Base-by-base conservation (phyloP, 2,113 vertebrate genomes). In the Nematolebias whitei region DNA sequence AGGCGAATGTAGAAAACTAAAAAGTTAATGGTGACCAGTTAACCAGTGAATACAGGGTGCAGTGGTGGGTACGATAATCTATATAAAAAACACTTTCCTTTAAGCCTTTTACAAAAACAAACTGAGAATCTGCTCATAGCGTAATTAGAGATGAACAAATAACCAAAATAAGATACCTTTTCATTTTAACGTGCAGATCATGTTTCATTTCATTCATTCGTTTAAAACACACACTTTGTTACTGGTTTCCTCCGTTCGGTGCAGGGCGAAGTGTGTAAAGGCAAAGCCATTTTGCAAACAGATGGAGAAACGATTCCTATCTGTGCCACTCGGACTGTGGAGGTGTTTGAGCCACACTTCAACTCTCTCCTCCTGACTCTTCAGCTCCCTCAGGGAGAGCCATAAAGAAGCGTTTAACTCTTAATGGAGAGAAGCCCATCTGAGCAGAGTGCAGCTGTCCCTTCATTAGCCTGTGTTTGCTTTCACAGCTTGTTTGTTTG, bases 401-500 rank as follows among this genome's bases (percentile, higher is more conserved):
- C 80, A 29, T 84, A 79, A 86, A 83, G 73, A 54, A 57, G 76
- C 78, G 8, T 80, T 87, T 74, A 67, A 55, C 68, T 55, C 58
- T 58, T 82, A 75, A 86, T 74, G 67, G 78, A 45, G 48, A 62
- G 79, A 79, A 61, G 69, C 88, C 84, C 22, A 74, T 20, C 54
- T 62, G 87, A 74, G 85, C 45, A 2, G 45, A 41, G 68, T 54
- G 38, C 88, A 88, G 87, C 87, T 90, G 88, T 85, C 74, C 85
- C 15, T 35, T 80, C 80, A 85, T 85, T 85, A 84, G 74, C 59
- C 59, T 0, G 44, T 38, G 68, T 84, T 87, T 86, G 82, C 80
- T 88, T 79, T 80, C 74, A 85, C 84, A 86, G 57, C 56, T 74
- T 84, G 83, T 85, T 84, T 88, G 86, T 86, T 88, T 88, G 84